A percentile compares a stretch with the other conserved stretches of the same genome.
Conservation (phyloP, 2,797 vertebrate species). For the Ceryle rudis region DNA sequence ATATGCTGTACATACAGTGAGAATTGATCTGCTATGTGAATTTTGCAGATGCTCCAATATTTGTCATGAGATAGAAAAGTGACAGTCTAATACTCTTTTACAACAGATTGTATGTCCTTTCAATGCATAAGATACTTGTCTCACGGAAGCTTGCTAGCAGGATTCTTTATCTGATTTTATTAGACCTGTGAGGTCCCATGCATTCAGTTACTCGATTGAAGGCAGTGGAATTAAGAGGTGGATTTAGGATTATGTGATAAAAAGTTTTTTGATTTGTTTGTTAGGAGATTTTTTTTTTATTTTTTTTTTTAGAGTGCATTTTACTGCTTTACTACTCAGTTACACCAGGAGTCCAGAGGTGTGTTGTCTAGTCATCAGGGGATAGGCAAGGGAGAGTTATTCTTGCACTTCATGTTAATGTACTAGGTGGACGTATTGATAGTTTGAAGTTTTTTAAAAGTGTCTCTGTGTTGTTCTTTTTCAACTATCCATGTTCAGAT, state of each 20-base stretch:
- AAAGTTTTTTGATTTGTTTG: not conserved
- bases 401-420: not conserved
- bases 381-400: not conserved
- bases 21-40: not conserved
- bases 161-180: constrained; percentile 1
- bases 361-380: not conserved
- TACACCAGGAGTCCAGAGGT: not conserved
- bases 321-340: not conserved
- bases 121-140: not conserved
- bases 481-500: not conserved
- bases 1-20: not conserved
- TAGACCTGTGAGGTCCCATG: not conserved
- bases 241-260: not conserved
- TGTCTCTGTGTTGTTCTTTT: not conserved
- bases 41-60: not conserved
- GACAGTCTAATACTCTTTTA: not conserved
- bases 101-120: not conserved
- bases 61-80: not conserved
- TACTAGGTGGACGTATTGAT: not conserved
- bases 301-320: not conserved
- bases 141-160: not conserved
- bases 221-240: not conserved
- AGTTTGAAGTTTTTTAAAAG: not conserved
- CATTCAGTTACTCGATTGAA: not conserved
- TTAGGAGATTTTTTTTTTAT: not conserved